These are phyloP conservation scores for Pseudoatta argentina DNA, from an alignment of 1,140 invertebrate genomes.

Conservation along the genomic window DNA sequence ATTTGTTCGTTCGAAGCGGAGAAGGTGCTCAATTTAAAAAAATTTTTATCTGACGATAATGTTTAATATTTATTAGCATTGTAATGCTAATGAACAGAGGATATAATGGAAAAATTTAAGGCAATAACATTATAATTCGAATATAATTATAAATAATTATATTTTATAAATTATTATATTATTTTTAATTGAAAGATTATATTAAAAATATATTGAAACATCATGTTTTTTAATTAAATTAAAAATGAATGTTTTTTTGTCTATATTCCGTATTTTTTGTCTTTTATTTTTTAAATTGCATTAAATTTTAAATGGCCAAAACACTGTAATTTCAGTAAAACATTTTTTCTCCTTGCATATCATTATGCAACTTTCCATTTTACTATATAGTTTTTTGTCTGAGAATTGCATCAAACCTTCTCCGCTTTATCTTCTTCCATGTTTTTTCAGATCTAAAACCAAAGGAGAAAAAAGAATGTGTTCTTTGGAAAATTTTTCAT, in stretches of 20 bases:
- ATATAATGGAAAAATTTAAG: slow-evolving; percentile 2
- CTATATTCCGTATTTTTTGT: neutral
- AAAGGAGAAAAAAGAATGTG: slow-evolving; percentile 8
- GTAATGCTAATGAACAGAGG: neutral
- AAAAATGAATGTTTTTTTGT: neutral
- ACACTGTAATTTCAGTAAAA: slow-evolving; percentile 1
- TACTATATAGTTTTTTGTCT: neutral
- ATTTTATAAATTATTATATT: neutral
- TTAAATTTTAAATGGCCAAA: neutral
- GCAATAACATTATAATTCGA: neutral
- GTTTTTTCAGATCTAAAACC: slow-evolving; percentile 28
- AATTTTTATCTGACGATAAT: neutral
- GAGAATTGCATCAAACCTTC: slow-evolving; percentile 28
- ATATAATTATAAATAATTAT: slow-evolving; percentile 3
- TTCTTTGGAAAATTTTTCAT: slow-evolving; percentile 32
- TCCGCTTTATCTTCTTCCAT: slow-evolving; percentile 53
- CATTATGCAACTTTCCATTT: slow-evolving; percentile 6
- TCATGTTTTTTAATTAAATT: neutral
- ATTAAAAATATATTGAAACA: neutral
- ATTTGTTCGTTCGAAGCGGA: slow-evolving; percentile 65
- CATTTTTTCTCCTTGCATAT: neutral
- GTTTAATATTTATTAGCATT: slow-evolving; percentile 3
- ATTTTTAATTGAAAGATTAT: slow-evolving; percentile 19
- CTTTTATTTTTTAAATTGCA: slow-evolving; percentile 7
- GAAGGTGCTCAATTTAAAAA: slow-evolving; percentile 56